Base-by-base conservation (phyloP, 2,113 vertebrate genomes). In the Rafetus swinhoei region DNA sequence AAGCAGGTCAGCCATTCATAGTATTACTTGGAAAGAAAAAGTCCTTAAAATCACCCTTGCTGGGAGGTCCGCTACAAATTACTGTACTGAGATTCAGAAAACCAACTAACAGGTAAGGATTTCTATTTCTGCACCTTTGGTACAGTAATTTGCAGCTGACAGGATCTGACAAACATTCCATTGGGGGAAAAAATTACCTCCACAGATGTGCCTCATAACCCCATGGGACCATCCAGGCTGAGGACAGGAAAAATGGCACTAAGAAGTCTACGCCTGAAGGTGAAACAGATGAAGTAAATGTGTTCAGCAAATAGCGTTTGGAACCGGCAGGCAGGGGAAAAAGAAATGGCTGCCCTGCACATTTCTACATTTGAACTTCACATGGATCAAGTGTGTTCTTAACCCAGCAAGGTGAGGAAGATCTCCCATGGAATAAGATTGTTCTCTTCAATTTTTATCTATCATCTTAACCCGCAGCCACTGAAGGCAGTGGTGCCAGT, bases 41-140 rank as follows among this genome's bases (percentile, higher is more conserved):
- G 60, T 87, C 14, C 35, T 82, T 80, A 82, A 93, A 93, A 89
- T 4, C 24, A 92, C 13, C 86, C 39, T 35, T 87, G 54, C 74
- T 91, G 81, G 80, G 39, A 95, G 60, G 88, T 94, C 85, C 87
- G 81, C 60, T 86, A 81, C 74, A 95, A 94, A 94, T 89, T 52
- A 93, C 72, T 93, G 90, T 86, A 82, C 85, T 93, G 86, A 94
- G 95, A 94, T 85, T 94, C 86, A 85, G 79, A 82, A 81, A 89
- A 85, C 59, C 56, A 87, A 86, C 81, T 91, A 94, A 96, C 87
- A 96, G 86, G 87, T 91, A 95, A 94, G 90, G 87, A 91, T 96
- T 97, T 95, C 95, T 94, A 93, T 97, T 96, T 97, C 95, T 96
- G 86, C 96, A 95, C 93, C 95, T 97, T 97, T 95, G 87, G 89